These are phyloP conservation scores for Andrena bicolor DNA, from an alignment of 2,888 invertebrate species.

Conservation along the genomic window DNA sequence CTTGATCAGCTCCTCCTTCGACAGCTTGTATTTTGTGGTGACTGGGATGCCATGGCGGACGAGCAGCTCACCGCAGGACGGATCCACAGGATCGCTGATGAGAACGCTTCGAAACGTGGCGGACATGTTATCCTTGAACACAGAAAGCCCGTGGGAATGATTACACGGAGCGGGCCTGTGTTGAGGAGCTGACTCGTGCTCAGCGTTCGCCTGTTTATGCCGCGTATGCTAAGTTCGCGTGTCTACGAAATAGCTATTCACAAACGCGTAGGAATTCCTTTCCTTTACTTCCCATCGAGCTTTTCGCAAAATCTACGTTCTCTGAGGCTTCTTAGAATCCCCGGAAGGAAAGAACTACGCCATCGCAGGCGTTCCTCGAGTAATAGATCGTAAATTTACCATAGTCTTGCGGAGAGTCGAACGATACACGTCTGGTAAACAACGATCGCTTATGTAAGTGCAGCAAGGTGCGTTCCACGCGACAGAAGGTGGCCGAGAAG, in stretches of 20 bases:
- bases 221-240: background rate
- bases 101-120: slow-evolving; percentile 90
- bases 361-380: background rate
- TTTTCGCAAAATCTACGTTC: no score
- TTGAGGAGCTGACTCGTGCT: background rate
- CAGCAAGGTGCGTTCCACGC: background rate
- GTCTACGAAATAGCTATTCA: background rate
- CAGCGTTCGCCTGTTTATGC: background rate
- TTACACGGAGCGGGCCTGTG: slow-evolving; percentile 15
- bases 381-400: background rate
- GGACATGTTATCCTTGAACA: slow-evolving; percentile 78
- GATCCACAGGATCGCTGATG: slow-evolving; percentile 97
- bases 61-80: slow-evolving; percentile 93
- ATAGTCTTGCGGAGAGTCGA: background rate
- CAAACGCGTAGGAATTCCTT: background rate
- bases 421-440: slow-evolving; percentile 4
- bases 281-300: background rate
- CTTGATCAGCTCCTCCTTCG: slow-evolving; percentile 91
- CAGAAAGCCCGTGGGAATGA: slow-evolving; percentile 39
- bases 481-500: background rate
- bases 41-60: slow-evolving; percentile 92
- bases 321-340: no score
- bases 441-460: slow-evolving; percentile 7
- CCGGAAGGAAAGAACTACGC: no score
- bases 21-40: slow-evolving; percentile 91